Conservation (phyloP, 1,140 invertebrate species). For the Trichonephila clavipes region DNA sequence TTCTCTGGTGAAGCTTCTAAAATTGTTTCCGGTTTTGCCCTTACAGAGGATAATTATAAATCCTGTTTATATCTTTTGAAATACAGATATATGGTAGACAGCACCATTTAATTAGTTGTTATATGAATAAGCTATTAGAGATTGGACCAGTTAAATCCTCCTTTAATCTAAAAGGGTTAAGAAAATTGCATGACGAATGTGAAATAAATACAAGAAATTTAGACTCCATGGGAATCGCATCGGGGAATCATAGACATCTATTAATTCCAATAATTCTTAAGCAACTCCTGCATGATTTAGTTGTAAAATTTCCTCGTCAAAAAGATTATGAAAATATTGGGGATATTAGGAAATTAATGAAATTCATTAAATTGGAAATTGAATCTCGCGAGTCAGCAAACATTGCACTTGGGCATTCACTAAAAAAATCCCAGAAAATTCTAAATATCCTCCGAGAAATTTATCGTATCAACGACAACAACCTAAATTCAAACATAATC, state of each 20-base stretch:
- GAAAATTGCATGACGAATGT: background rate
- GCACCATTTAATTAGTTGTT: background rate
- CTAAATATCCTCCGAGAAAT: background rate
- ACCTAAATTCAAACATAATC: too few relatives aligned
- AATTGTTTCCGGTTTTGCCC: background rate
- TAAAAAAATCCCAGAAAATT: background rate
- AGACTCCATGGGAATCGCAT: background rate
- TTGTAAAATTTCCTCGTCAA: background rate
- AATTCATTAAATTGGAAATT: constrained; percentile 2
- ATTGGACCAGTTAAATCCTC: background rate
- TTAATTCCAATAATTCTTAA: background rate
- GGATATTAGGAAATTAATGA: background rate
- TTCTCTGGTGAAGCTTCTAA: background rate
- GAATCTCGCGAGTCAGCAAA: background rate
- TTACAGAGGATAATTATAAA: background rate
- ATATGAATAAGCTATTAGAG: background rate
- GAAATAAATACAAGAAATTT: background rate
- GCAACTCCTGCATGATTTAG: background rate
- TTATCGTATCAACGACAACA: too few relatives aligned
- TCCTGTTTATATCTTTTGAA: background rate
- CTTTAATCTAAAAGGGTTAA: background rate
- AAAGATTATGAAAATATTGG: background rate
- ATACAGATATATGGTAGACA: background rate
- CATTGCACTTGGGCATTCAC: too few relatives aligned
- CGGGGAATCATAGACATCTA: background rate